Conservation (phyloP, 2,888 invertebrate genomes). For the Doris montereyensis region DNA sequence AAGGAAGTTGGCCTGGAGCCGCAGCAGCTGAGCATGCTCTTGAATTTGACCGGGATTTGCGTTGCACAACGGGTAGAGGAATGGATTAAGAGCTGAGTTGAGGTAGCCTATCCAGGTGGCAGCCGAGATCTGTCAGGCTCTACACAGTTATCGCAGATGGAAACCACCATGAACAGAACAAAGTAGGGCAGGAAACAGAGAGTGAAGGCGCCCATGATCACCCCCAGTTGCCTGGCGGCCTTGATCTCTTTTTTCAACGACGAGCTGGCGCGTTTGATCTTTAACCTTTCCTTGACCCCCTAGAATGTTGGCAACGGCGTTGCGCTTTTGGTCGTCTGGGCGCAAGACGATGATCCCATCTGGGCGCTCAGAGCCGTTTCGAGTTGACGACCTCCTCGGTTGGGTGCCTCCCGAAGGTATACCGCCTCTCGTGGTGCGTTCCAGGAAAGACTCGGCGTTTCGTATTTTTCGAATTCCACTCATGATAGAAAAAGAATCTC, state of each 20-base stretch:
- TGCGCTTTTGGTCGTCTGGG: conserved; percentile 53
- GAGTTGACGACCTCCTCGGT: neutral
- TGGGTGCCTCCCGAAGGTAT: conserved; percentile 39
- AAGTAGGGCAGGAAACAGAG: conserved; percentile 79
- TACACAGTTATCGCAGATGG: conserved; percentile 75
- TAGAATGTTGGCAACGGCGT: conserved; percentile 43
- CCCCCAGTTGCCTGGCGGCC: conserved; percentile 77
- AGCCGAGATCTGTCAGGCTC: conserved; percentile 72
- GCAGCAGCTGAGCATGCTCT: conserved; percentile 59
- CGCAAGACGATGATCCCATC: conserved; percentile 48
- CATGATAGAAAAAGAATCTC: conserved; percentile 51
- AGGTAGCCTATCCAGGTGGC: conserved; percentile 76
- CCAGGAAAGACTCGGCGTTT: conserved; percentile 54
- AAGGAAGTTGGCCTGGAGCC: too few relatives aligned
- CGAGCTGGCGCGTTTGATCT: conserved; percentile 50
- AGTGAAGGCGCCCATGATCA: conserved; percentile 77
- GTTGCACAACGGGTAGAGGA: conserved; percentile 76
- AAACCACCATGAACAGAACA: conserved; percentile 76
- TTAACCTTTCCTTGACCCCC: conserved; percentile 41
- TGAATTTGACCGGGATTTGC: conserved; percentile 73
- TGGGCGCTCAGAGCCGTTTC: neutral
- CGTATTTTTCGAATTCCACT: conserved; percentile 54
- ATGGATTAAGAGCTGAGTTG: conserved; percentile 75
- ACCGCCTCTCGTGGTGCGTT: conserved; percentile 51
- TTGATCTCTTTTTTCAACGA: conserved; percentile 72